Percentiles rank a stretch among this genome's conserved stretches.
phyloP scores from a whole-genome alignment of 2,113 vertebrate genomes.

The Sisor rabdophorus region DNA sequence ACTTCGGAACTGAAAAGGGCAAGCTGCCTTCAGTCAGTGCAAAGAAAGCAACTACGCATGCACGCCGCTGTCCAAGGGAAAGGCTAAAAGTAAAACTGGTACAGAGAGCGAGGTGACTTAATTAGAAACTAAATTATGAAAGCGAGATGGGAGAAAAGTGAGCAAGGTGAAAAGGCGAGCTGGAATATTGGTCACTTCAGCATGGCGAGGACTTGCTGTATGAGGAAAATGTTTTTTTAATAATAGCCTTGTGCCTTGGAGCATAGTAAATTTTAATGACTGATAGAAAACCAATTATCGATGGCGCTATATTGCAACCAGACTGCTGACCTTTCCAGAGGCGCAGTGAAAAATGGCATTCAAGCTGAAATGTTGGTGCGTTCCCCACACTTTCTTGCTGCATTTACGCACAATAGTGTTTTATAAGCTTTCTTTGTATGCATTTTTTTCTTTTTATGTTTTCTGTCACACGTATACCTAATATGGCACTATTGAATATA shows the following conservation, averaged over 20 bases:
- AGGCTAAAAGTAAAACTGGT: constrained; percentile 26
- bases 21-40: constrained; percentile 39
- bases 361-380: constrained; percentile 46
- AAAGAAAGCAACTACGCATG: not conserved
- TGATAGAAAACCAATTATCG: constrained; percentile 74
- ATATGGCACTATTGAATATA: constrained; percentile 24
- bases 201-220: constrained; percentile 24
- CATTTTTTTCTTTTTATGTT: not conserved
- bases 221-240: constrained; percentile 61
- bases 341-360: constrained; percentile 62
- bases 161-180: constrained; percentile 21
- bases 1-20: constrained; percentile 48
- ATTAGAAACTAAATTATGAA: constrained; percentile 68
- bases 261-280: constrained; percentile 71
- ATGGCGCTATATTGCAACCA: constrained; percentile 63
- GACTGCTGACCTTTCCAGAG: constrained; percentile 65
- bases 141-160: constrained; percentile 48
- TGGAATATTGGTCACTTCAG: constrained; percentile 34
- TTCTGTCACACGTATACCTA: not conserved
- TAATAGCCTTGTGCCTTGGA: constrained; percentile 69
- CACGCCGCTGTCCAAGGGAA: constrained; percentile 4
- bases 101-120: constrained; percentile 55
- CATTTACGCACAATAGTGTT: not conserved
- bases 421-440: constrained; percentile 23
- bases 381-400: constrained; percentile 23